Evolutionary conservation across 2,797 vertebrate genomes (phyloP).

Genomic region (Cottoperca gobio): DNA sequence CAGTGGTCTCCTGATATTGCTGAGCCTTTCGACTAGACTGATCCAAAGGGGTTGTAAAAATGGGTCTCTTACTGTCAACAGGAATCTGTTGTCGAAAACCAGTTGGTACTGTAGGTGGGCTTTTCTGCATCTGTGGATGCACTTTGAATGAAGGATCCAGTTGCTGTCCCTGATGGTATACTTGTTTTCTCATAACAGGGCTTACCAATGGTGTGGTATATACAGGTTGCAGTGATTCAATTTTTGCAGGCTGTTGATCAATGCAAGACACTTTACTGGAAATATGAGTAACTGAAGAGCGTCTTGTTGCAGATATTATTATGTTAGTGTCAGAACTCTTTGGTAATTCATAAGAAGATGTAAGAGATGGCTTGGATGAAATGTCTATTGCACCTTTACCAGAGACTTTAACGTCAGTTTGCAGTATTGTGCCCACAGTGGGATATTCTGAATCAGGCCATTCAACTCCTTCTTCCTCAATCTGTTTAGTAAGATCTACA

Average conservation of each 20-base stretch:
- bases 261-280: constrained; percentile 20
- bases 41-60: constrained; percentile 11
- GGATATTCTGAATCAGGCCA: constrained; percentile 41
- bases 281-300: constrained; percentile 17
- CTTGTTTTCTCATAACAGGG: constrained; percentile 35
- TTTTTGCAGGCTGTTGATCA: constrained; percentile 21
- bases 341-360: constrained; percentile 42
- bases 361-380: constrained; percentile 58
- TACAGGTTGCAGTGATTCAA: constrained; percentile 9
- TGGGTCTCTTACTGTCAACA: constrained; percentile 21
- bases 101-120: constrained; percentile 12
- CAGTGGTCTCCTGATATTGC: constrained; percentile 49
- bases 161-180: constrained; percentile 19
- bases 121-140: constrained; percentile 28
- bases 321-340: constrained; percentile 56
- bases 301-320: constrained; percentile 47
- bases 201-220: constrained; percentile 21
- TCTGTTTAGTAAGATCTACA: constrained; percentile 80
- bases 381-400: constrained; percentile 74
- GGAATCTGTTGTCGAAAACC: constrained; percentile 12
- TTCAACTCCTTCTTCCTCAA: constrained; percentile 67
- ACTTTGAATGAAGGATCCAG: background rate
- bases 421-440: constrained; percentile 6
- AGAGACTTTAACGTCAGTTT: constrained; percentile 42
- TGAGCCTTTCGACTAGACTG: constrained; percentile 38